Percentiles rank a stretch among this genome's conserved stretches.
Conservation (phyloP, 2,113 vertebrate species). For the Pachycephala philippinensis region DNA sequence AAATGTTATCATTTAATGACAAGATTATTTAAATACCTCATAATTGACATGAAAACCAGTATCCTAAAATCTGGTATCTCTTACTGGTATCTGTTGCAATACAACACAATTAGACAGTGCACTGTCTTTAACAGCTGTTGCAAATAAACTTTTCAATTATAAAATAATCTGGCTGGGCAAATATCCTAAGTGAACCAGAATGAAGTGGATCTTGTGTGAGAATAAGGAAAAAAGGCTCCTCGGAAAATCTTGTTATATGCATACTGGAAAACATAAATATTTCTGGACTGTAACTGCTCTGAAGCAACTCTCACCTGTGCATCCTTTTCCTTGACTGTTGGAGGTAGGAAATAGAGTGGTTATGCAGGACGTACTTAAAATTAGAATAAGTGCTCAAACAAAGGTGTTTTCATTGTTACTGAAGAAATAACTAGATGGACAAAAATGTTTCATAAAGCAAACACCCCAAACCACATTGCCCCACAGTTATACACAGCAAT, state of each 20-base stretch:
- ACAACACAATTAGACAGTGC: background rate
- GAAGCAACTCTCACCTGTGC: background rate
- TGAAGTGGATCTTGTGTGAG: background rate
- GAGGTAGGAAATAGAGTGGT: background rate
- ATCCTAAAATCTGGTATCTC: background rate
- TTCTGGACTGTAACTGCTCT: background rate
- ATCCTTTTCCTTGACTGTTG: background rate
- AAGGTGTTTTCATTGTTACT: background rate
- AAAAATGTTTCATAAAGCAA: background rate
- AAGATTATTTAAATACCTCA: background rate
- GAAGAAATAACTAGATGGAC: background rate
- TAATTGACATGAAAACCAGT: background rate
- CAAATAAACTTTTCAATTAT: background rate
- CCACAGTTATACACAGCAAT: background rate
- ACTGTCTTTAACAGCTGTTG: background rate
- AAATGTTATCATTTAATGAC: background rate
- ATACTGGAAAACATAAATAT: background rate
- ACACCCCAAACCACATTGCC: background rate
- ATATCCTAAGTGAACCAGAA: background rate
- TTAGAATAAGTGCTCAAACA: background rate
- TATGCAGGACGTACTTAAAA: background rate
- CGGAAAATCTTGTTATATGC: background rate
- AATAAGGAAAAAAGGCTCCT: background rate
- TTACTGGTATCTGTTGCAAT: background rate
- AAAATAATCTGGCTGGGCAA: background rate